Evolutionary conservation across 1,140 invertebrate species (phyloP).

Genomic region (Pomacea maculata): DNA sequence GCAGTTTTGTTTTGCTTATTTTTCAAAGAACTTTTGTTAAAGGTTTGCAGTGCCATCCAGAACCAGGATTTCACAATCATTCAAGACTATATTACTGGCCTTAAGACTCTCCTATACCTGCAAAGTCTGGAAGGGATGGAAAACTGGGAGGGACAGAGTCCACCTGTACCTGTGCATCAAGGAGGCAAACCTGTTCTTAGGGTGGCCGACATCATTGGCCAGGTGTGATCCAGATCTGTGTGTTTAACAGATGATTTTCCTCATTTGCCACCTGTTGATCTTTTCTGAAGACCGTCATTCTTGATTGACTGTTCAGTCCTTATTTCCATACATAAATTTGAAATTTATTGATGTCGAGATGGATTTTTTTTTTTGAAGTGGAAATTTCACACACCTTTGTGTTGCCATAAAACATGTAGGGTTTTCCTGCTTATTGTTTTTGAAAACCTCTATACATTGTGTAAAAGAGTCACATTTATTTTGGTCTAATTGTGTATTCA

Average conservation of each 20-base stretch:
- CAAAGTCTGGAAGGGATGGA: constrained; percentile 73
- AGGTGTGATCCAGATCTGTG: constrained; percentile 34
- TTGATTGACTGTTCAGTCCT: background rate
- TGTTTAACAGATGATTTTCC: background rate
- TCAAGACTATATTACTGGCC: constrained; percentile 90
- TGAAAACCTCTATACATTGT: background rate
- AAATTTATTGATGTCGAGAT: too few relatives aligned
- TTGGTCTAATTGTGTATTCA: constrained; percentile 44
- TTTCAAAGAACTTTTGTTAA: background rate
- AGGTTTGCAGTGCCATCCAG: constrained; percentile 95
- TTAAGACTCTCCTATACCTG: constrained; percentile 90
- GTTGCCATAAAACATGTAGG: too few relatives aligned
- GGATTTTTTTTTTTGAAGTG: too few relatives aligned
- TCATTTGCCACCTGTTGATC: background rate
- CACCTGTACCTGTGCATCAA: constrained; percentile 87
- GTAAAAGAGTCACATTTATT: background rate
- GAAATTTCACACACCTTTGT: too few relatives aligned
- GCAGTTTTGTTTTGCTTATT: background rate
- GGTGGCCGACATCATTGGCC: constrained; percentile 65
- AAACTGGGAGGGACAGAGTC: constrained; percentile 93
- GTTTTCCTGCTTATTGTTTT: too few relatives aligned
- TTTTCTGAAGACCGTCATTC: background rate
- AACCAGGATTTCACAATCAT: constrained; percentile 98
- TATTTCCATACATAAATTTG: too few relatives aligned
- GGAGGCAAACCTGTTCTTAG: constrained; percentile 87